Evolutionary conservation across 2,797 vertebrate species (phyloP).

Genomic region (Pipistrellus pipistrellus): DNA sequence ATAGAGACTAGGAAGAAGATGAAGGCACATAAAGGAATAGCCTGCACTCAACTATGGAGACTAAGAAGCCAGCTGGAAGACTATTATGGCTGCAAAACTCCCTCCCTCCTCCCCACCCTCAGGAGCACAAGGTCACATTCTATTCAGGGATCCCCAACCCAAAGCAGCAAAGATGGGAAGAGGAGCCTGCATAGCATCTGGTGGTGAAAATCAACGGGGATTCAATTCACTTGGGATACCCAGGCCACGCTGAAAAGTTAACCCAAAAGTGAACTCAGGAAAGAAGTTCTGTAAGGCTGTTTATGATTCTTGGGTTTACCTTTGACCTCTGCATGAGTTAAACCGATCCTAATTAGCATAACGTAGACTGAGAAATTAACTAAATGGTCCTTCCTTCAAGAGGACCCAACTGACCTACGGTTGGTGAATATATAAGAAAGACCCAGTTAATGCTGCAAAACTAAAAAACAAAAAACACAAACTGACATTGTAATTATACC

Average conservation of each 20-base stretch:
- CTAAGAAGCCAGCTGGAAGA: background rate
- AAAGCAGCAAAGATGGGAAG: background rate
- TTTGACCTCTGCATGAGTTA: background rate
- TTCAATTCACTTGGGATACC: background rate
- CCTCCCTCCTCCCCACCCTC: too few relatives aligned
- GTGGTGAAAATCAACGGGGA: background rate
- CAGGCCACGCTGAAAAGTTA: background rate
- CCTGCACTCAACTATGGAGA: background rate
- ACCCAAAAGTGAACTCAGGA: background rate
- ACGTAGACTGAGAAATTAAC: background rate
- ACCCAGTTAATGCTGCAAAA: background rate
- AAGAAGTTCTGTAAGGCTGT: background rate
- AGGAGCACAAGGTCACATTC: background rate
- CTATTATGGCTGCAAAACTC: background rate
- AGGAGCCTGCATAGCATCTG: background rate
- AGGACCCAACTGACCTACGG: background rate
- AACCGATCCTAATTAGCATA: constrained; percentile 14
- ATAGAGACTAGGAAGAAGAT: background rate
- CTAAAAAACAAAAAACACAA: background rate
- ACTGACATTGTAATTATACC: background rate
- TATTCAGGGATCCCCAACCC: background rate
- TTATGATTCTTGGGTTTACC: background rate
- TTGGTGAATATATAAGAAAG: background rate
- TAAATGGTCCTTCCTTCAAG: background rate
- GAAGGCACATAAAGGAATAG: background rate